Evolutionary conservation across 2,113 vertebrate genomes (phyloP).

Genomic region (Alligator sinensis): DNA sequence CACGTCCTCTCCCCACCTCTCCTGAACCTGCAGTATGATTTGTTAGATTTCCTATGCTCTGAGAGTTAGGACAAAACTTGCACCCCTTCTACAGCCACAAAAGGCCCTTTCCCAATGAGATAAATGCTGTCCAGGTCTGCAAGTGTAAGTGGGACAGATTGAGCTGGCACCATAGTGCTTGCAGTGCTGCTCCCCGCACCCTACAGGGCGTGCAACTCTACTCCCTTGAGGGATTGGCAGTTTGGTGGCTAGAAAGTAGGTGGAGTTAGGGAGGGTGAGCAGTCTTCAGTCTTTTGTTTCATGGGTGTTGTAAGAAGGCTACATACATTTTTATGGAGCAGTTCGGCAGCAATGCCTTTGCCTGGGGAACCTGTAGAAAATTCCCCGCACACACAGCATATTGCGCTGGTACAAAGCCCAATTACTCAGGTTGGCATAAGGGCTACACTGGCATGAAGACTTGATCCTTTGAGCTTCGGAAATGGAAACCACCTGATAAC

Average conservation of each 20-base stretch:
- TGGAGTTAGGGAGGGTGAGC: background rate
- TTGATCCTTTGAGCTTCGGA: background rate
- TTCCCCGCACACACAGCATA: background rate
- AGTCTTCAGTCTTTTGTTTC: background rate
- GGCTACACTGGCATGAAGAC: background rate
- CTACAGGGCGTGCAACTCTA: background rate
- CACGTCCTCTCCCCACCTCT: background rate
- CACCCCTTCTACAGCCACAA: background rate
- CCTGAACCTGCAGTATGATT: background rate
- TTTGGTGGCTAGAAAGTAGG: background rate
- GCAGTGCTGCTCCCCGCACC: no score
- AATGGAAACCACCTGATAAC: background rate
- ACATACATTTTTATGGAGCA: background rate
- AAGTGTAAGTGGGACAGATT: background rate
- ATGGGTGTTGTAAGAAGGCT: background rate
- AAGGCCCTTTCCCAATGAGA: background rate
- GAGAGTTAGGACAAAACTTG: background rate
- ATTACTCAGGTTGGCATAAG: background rate
- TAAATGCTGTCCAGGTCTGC: background rate
- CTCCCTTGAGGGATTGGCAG: background rate
- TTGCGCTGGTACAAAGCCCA: accelerated
- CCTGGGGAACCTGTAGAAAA: background rate
- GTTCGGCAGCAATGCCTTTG: background rate
- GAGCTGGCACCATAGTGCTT: background rate
- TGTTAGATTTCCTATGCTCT: background rate